Base-by-base conservation (phyloP, 2,888 invertebrate genomes). In the Sphecodes monilicornis region DNA sequence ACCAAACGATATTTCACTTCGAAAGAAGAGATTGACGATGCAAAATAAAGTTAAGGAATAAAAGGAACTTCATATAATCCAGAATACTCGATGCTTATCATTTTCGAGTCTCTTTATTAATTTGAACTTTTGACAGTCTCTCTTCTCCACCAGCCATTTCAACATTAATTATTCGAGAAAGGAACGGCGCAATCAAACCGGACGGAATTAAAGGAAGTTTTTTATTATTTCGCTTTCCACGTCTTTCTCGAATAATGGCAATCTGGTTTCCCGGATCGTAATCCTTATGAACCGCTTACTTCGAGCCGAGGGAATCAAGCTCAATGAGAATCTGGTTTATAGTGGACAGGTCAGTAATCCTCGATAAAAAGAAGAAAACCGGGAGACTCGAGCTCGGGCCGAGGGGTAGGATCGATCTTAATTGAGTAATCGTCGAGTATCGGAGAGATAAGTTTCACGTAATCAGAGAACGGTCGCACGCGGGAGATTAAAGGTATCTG, bases 401-500 rank as follows among this genome's bases (percentile, higher is more conserved):
- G 1, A n/a, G 10, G 3, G 70, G 39, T 18, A 18, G 41, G 46
- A 66, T 43, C 46, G 46, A 60, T 80, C 60, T 70, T 41, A 71
- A 83, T 83, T 57, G 71, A 32, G 57, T 39, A 75, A 79, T 70
- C 72, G 78, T 69, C 29, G 68, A 71, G 74, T 71, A 70, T 66
- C 74, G 50, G 43, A 22, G 54, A 72, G 82, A 82, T 72, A 84
- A 87, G 84, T 79, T 84, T 84, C 78, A 29, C 64, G 78, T 72
- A 84, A 78, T 84, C 78, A 73, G 74, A 75, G 39, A 39, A 60
- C 68, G 75, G 77, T 76, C 46, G 79, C 54, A 57, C 50, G 43
- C 77, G 73, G 80, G 71, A 71, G 84, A 85, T 73, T 86, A 80
- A 83, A 86, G 80, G 73, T 83, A 90, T 88, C 86, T 81, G 88